Evolutionary conservation across 2,797 vertebrate species (phyloP).

Genomic region (Cygnus olor): DNA sequence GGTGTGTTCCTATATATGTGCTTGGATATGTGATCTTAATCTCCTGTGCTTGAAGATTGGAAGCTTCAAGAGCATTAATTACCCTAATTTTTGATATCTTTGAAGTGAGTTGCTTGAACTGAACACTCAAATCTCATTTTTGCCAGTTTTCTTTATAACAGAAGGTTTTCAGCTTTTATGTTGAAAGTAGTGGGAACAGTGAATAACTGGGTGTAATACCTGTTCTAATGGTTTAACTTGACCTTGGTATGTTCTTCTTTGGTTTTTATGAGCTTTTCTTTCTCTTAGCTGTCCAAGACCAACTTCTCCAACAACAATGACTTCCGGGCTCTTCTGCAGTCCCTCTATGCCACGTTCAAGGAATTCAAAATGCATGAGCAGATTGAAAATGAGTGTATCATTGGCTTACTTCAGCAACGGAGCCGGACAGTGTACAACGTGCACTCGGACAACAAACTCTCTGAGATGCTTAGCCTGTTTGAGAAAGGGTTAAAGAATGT

Average conservation of each 20-base stretch:
- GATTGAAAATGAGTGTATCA: slow-evolving; percentile 98
- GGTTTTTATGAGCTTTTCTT: background rate
- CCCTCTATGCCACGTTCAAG: slow-evolving; percentile 95
- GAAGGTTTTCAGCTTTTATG: background rate
- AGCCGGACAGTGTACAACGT: slow-evolving; percentile 95
- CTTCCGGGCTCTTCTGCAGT: slow-evolving; percentile 94
- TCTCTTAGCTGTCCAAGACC: slow-evolving; percentile 92
- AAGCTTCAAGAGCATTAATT: background rate
- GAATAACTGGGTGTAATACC: background rate
- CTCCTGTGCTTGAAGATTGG: background rate
- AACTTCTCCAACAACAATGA: slow-evolving; percentile 99
- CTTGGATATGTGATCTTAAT: background rate
- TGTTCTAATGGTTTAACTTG: background rate
- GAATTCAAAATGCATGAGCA: slow-evolving; percentile 99
- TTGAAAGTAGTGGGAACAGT: background rate
- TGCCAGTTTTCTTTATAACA: background rate
- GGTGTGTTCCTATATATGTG: background rate
- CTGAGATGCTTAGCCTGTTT: slow-evolving; percentile 96
- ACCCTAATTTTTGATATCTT: background rate
- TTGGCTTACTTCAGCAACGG: slow-evolving; percentile 93
- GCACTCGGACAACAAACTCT: slow-evolving; percentile 97
- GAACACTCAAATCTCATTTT: background rate
- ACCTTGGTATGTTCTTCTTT: background rate
- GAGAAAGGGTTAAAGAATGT: slow-evolving; percentile 94
- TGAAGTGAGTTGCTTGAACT: background rate